A percentile compares a stretch with the other conserved stretches of the same genome.
Conservation (phyloP, 2,888 invertebrate genomes). For the Nebria brevicollis region DNA sequence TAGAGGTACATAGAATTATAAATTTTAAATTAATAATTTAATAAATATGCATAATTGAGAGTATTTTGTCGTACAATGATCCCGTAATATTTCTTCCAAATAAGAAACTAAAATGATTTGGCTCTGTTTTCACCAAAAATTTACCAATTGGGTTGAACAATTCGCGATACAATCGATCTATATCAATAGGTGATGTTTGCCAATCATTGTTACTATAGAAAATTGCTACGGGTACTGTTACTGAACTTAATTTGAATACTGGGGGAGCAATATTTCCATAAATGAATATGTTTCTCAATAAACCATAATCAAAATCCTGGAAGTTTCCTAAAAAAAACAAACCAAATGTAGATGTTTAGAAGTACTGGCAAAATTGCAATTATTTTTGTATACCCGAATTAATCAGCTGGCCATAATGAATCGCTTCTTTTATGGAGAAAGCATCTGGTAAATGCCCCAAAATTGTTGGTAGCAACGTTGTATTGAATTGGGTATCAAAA, state of each 20-base stretch:
- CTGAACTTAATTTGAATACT: constrained; percentile 66
- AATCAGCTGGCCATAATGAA: neutral
- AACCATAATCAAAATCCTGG: constrained; percentile 67
- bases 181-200: constrained; percentile 66
- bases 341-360: neutral
- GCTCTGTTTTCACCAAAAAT: constrained; percentile 62
- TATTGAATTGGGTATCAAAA: neutral
- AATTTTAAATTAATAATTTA: neutral
- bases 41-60: neutral
- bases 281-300: constrained; percentile 63
- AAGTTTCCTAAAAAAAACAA: constrained; percentile 55
- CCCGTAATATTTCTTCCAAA: neutral
- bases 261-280: constrained; percentile 70
- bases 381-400: neutral
- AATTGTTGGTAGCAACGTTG: neutral
- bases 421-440: neutral
- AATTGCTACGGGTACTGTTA: constrained; percentile 71
- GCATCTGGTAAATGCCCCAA: constrained; percentile 10
- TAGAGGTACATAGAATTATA: too few species aligned
- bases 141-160: constrained; percentile 65
- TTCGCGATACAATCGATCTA: constrained; percentile 63
- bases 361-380: neutral
- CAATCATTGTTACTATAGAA: constrained; percentile 75
- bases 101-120: constrained; percentile 21
- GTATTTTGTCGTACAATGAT: neutral